These are phyloP conservation scores for Muricea muricata DNA, from an alignment of 92 coral and sea anemone genomes.

Conservation along the genomic window DNA sequence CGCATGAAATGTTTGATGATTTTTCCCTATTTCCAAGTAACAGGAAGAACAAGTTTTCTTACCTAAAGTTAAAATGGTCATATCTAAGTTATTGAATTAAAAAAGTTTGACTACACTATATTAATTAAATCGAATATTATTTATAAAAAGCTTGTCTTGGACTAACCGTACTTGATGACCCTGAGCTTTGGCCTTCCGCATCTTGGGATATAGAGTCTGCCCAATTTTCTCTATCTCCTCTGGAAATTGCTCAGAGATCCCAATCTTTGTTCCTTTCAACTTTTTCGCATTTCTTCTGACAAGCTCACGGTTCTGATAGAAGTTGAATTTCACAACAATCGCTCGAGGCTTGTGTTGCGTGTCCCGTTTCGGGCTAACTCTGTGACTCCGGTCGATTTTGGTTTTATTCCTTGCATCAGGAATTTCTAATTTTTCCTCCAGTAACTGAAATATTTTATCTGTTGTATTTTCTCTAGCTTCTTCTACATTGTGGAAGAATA, in stretches of 20 bases:
- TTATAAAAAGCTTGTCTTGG: neutral
- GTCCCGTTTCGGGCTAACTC: neutral
- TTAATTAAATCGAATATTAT: too few relatives aligned
- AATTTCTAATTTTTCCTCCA: neutral
- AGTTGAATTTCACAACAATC: constrained; percentile 9
- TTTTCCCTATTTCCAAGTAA: neutral
- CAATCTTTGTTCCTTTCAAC: neutral
- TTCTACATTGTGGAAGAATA: neutral
- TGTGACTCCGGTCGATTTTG: neutral
- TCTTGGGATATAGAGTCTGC: neutral
- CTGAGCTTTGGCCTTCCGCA: neutral
- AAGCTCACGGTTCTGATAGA: neutral
- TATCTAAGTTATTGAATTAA: neutral
- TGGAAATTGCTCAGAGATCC: neutral
- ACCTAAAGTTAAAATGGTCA: neutral
- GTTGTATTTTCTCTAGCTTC: neutral
- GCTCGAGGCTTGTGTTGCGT: neutral
- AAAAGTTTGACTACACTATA: neutral
- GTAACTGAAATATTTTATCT: neutral
- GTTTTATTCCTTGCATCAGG: neutral
- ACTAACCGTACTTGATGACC: neutral
- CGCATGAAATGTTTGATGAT: neutral
- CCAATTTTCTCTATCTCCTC: neutral
- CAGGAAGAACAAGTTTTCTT: neutral
- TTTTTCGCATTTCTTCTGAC: neutral